Conservation (phyloP, 2,797 vertebrate species). For the Carduelis carduelis region DNA sequence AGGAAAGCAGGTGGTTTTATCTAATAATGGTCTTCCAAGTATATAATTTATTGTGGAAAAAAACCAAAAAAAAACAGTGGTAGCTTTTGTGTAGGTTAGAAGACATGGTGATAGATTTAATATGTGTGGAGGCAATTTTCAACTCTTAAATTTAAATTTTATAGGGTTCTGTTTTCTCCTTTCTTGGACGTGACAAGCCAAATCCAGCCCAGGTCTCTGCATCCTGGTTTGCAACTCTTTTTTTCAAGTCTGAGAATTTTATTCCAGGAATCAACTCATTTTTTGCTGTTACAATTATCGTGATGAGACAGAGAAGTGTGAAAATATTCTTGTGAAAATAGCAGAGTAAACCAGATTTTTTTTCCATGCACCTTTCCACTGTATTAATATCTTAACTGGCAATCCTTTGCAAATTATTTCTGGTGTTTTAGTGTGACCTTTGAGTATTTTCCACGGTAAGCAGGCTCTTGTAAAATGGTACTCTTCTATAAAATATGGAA, state of each 20-base stretch:
- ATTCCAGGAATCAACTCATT: neutral
- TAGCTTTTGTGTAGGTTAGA: neutral
- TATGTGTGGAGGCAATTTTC: neutral
- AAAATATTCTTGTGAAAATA: neutral
- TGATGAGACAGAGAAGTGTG: neutral
- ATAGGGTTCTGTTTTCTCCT: neutral
- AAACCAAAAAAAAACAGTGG: too few relatives aligned
- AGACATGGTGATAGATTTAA: neutral
- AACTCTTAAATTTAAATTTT: neutral
- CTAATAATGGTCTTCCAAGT: neutral
- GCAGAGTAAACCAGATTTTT: neutral
- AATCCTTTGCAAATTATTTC: neutral
- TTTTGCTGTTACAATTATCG: neutral
- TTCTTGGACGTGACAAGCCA: neutral
- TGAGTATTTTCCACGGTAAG: neutral
- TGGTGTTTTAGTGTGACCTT: neutral
- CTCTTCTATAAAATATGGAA: neutral
- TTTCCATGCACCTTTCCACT: neutral
- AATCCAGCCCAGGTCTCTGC: neutral
- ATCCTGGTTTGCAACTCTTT: neutral
- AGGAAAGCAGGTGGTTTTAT: neutral
- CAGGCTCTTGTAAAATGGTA: neutral
- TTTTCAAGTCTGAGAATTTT: neutral
- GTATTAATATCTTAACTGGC: neutral
- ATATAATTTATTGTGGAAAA: fast-evolving